Evolutionary conservation across 2,888 invertebrate genomes (phyloP).

Genomic region (Dolichomitus sp.): DNA sequence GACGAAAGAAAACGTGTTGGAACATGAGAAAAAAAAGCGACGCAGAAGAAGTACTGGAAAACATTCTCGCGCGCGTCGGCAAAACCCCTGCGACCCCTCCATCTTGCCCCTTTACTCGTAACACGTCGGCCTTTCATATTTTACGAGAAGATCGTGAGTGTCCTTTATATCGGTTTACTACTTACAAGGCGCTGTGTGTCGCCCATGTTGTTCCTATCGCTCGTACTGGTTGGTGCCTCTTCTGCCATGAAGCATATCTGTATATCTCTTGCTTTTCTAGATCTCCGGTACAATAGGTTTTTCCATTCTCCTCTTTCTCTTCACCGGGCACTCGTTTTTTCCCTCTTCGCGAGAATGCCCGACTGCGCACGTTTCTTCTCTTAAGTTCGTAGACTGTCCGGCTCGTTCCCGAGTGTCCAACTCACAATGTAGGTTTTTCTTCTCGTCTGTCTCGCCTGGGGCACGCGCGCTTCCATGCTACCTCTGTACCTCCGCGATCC

Average conservation of each 20-base stretch:
- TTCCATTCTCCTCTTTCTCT: conserved; percentile 16
- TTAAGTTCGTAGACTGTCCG: conserved; percentile 20
- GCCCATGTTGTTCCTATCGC: conserved; percentile 18
- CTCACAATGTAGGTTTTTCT: conserved; percentile 19
- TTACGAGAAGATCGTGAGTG: conserved; percentile 81
- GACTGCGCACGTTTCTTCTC: conserved; percentile 23
- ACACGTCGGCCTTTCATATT: conserved; percentile 77
- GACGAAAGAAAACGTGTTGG: conserved; percentile 15
- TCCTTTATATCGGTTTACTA: conserved; percentile 78
- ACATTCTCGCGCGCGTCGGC: conserved; percentile 56
- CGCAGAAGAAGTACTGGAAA: conserved; percentile 34
- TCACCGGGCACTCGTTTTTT: background rate
- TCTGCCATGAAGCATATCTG: conserved; percentile 9
- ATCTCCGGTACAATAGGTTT: conserved; percentile 20
- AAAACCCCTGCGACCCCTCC: conserved; percentile 29
- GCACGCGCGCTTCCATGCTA: background rate
- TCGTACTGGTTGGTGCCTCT: conserved; percentile 12
- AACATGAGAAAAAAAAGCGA: conserved; percentile 9
- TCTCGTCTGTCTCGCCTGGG: conserved; percentile 13
- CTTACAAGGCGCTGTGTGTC: conserved; percentile 56
- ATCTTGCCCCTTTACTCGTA: conserved; percentile 60
- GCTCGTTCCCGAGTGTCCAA: conserved; percentile 26
- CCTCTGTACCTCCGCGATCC: background rate
- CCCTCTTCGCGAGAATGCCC: conserved; percentile 10
- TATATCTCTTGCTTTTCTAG: conserved; percentile 25